Percentiles rank a stretch among this genome's conserved stretches.
Conservation (phyloP, 2,888 invertebrate species). For the Callosobruchus maculatus region DNA sequence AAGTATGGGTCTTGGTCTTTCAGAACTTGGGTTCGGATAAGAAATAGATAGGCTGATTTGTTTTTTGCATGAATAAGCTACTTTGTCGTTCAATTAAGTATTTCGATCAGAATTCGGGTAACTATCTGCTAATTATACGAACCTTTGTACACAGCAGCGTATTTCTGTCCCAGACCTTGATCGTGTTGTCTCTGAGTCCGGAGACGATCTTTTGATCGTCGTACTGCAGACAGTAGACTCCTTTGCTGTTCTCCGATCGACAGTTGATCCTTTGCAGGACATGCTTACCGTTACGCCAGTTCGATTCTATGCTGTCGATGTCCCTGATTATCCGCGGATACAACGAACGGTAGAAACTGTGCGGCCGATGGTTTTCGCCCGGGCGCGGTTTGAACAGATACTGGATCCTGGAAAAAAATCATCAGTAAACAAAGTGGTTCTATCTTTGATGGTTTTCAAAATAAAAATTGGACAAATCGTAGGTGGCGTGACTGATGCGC, state of each 20-base stretch:
- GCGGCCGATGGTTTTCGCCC: slow-evolving; percentile 86
- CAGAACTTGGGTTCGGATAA: too few species aligned
- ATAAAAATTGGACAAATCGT: too few species aligned
- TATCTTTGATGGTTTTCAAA: too few species aligned
- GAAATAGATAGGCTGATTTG: too few species aligned
- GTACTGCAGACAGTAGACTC: slow-evolving; percentile 98
- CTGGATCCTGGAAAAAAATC: slow-evolving; percentile 79
- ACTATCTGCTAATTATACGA: too few species aligned
- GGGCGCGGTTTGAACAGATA: slow-evolving; percentile 95
- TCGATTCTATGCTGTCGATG: slow-evolving; percentile 91
- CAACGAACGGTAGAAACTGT: slow-evolving; percentile 91
- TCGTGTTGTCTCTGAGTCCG: slow-evolving; percentile 97
- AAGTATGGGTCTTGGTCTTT: too few species aligned
- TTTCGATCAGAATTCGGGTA: too few species aligned
- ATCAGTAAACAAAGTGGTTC: too few species aligned
- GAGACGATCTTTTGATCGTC: slow-evolving; percentile 99
- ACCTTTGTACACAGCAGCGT: slow-evolving; percentile 81
- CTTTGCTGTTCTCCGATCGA: slow-evolving; percentile 98
- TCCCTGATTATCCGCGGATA: slow-evolving; percentile 94
- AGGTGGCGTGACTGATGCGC: too few species aligned
- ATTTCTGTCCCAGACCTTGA: slow-evolving; percentile 98
- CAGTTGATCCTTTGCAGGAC: slow-evolving; percentile 97
- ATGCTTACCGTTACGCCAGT: slow-evolving; percentile 96
- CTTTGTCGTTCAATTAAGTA: too few species aligned
- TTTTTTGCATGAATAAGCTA: too few species aligned